phyloP scores from a whole-genome alignment of 2,888 invertebrate genomes.

The Calameuta idolon region DNA sequence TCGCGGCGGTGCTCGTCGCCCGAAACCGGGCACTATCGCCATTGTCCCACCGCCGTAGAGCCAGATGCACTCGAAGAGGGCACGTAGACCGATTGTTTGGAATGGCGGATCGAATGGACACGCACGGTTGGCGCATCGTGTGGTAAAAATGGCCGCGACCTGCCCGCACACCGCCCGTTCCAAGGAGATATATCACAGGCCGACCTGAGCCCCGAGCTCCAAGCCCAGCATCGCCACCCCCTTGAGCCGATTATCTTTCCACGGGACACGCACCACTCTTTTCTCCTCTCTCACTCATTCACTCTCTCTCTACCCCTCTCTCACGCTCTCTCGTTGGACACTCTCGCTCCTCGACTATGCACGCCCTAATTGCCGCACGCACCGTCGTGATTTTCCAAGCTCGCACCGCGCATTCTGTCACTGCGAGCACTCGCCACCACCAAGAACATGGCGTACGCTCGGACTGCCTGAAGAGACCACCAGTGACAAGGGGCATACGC shows the following conservation, averaged over 20 bases:
- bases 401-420: constrained; percentile 56
- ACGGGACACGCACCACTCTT: constrained; percentile 50
- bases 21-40: constrained; percentile 17
- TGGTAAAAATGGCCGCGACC: constrained; percentile 77
- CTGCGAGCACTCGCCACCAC: constrained; percentile 34
- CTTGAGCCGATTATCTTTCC: constrained; percentile 38
- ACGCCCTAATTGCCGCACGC: constrained; percentile 8
- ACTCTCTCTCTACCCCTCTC: not conserved
- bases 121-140: constrained; percentile 80
- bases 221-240: constrained; percentile 24
- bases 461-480: constrained; percentile 35
- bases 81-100: constrained; percentile 74
- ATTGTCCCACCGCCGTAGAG: constrained; percentile 38
- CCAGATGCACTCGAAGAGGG: constrained; percentile 73
- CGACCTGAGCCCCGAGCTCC: constrained; percentile 22
- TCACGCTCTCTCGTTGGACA: not conserved
- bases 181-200: constrained; percentile 26
- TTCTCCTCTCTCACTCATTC: constrained; percentile 65
- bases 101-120: constrained; percentile 75
- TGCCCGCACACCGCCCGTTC: constrained; percentile 28
- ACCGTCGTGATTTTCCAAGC: constrained; percentile 18
- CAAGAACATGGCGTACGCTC: constrained; percentile 47
- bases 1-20: constrained; percentile 21
- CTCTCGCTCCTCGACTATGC: not conserved
- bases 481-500: constrained; percentile 24